phyloP scores from a whole-genome alignment of 2,113 vertebrate species.

The Semnornis frantzii region DNA sequence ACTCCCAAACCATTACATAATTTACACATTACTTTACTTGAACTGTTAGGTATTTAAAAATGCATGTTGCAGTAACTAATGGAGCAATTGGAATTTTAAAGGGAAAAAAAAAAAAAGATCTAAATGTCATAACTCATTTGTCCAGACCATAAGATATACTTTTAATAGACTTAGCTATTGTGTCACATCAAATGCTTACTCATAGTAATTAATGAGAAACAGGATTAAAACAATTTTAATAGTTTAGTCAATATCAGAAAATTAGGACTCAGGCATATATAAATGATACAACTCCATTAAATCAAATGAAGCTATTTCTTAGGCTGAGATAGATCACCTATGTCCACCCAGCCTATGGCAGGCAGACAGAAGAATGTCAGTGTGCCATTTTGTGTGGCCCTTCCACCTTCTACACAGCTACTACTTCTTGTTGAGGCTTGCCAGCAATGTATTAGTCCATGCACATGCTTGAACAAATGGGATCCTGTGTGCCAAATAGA shows the following conservation, averaged over 20 bases:
- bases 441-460: not conserved
- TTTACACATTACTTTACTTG: not conserved
- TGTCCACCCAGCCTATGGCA: not conserved
- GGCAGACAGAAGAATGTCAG: not conserved
- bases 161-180: not conserved
- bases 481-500: not conserved
- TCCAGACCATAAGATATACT: not conserved
- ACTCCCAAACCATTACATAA: too few species aligned
- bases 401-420: not conserved
- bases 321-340: not conserved
- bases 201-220: not conserved
- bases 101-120: not conserved
- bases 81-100: not conserved
- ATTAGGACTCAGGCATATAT: not conserved
- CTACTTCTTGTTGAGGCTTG: not conserved
- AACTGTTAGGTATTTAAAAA: conserved; percentile 26
- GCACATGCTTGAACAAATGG: not conserved
- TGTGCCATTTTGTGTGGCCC: not conserved
- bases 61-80: not conserved
- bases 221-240: not conserved
- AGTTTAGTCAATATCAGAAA: not conserved
- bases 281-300: not conserved
- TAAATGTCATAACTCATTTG: not conserved
- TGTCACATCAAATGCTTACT: not conserved
- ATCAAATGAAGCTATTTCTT: not conserved